Percentiles rank a stretch among this genome's conserved stretches.
phyloP scores from a whole-genome alignment of 2,797 vertebrate genomes.

The Myotis myotis region DNA sequence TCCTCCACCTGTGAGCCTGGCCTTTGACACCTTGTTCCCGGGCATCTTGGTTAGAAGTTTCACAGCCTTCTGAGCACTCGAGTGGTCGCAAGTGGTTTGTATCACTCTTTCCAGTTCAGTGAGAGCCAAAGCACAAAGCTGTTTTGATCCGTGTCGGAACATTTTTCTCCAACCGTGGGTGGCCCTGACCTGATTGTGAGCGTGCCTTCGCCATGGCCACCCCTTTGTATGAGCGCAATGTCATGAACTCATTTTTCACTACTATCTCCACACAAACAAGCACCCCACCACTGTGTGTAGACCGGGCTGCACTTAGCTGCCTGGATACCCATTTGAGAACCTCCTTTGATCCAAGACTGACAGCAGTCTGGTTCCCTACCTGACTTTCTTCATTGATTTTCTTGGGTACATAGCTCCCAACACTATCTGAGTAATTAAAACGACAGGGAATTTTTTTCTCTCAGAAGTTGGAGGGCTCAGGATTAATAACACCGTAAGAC shows the following conservation, averaged over 20 bases:
- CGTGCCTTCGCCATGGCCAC: fast-evolving
- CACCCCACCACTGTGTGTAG: fast-evolving
- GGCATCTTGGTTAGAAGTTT: not conserved
- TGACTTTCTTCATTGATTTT: not conserved
- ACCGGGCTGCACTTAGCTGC: fast-evolving
- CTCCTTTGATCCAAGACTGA: not conserved
- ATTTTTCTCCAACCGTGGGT: not conserved
- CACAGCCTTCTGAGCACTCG: not conserved
- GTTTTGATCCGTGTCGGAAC: not conserved
- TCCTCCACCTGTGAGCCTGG: fast-evolving
- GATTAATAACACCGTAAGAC: fast-evolving
- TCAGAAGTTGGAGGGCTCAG: fast-evolving
- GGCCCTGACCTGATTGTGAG: fast-evolving
- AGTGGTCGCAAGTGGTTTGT: fast-evolving
- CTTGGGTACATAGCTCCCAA: not conserved
- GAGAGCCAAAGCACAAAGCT: not conserved
- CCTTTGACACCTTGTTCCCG: not conserved
- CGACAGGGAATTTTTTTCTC: not conserved
- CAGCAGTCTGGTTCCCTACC: too few relatives aligned
- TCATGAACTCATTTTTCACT: fast-evolving
- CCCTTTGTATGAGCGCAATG: fast-evolving
- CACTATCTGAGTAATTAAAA: not conserved
- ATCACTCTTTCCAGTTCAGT: not conserved
- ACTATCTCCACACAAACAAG: fast-evolving
- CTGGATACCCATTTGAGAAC: not conserved